A percentile compares a stretch with the other conserved stretches of the same genome.
These are phyloP conservation scores for Papilio glaucus DNA, from an alignment of 1,140 invertebrate genomes.

Conservation along the genomic window DNA sequence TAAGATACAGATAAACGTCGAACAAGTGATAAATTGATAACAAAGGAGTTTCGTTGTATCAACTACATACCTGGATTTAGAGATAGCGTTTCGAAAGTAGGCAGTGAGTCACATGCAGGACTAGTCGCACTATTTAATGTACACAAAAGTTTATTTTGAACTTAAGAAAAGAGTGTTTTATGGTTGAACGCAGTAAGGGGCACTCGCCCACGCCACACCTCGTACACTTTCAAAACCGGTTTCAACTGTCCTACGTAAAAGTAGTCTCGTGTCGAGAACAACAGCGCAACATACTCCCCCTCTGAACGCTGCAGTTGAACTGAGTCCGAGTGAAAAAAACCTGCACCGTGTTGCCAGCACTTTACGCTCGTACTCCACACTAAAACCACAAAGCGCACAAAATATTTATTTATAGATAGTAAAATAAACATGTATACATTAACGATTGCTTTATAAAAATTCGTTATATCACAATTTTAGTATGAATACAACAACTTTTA, in stretches of 20 bases:
- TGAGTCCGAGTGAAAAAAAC: conserved; percentile 46
- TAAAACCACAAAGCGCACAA: neutral
- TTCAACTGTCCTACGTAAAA: conserved; percentile 61
- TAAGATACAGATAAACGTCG: neutral
- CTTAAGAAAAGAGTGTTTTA: conserved; percentile 56
- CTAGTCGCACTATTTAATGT: conserved; percentile 51
- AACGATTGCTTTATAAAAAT: neutral
- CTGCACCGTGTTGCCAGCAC: conserved; percentile 45
- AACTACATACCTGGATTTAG: conserved; percentile 43
- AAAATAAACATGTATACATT: neutral
- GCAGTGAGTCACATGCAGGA: conserved; percentile 43
- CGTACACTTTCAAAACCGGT: conserved; percentile 63
- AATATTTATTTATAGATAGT: neutral
- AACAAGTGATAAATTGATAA: conserved; percentile 30
- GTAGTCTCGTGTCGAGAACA: conserved; percentile 48
- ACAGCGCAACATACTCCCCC: conserved; percentile 43
- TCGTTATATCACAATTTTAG: too few species aligned
- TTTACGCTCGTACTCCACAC: neutral
- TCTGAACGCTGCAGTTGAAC: conserved; percentile 48
- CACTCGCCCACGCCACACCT: conserved; percentile 62
- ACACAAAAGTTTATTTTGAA: conserved; percentile 56
- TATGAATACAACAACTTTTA: too few species aligned
- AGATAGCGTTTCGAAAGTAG: conserved; percentile 39
- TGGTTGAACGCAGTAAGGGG: conserved; percentile 56
- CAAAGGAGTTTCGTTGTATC: conserved; percentile 32